A percentile compares a stretch with the other conserved stretches of the same genome.
These are phyloP conservation scores for Poeciliopsis turrubarensis DNA, from an alignment of 2,113 vertebrate species.

Conservation along the genomic window DNA sequence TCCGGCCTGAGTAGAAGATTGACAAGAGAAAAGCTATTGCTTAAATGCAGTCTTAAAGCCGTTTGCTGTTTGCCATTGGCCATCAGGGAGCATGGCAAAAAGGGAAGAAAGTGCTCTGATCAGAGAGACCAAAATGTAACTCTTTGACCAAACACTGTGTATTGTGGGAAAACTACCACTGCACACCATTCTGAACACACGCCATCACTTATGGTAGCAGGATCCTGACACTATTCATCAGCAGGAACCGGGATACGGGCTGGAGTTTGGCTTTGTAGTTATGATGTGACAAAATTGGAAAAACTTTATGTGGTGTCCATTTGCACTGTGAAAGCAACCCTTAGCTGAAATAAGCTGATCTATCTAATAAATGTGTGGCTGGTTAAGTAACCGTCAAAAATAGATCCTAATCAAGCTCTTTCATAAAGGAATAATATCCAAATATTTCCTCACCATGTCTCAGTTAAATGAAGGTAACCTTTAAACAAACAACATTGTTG, in stretches of 20 bases:
- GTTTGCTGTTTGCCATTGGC: not conserved
- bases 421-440: not conserved
- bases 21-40: not conserved
- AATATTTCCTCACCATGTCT: constrained; percentile 26
- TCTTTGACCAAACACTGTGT: not conserved
- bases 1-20: not conserved
- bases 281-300: not conserved
- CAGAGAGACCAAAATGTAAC: not conserved
- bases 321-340: not conserved
- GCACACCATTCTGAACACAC: not conserved
- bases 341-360: not conserved
- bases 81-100: not conserved
- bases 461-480: constrained; percentile 10
- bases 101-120: not conserved
- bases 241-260: not conserved
- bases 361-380: not conserved
- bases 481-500: not conserved
- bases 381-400: not conserved
- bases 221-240: not conserved
- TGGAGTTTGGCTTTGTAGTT: not conserved
- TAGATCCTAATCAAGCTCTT: not conserved
- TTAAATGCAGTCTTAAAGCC: no score
- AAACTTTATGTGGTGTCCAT: not conserved
- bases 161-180: not conserved
- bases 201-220: no score